These are phyloP conservation scores for Dolichomitus sp. DNA, from an alignment of 2,888 invertebrate species.

Conservation along the genomic window DNA sequence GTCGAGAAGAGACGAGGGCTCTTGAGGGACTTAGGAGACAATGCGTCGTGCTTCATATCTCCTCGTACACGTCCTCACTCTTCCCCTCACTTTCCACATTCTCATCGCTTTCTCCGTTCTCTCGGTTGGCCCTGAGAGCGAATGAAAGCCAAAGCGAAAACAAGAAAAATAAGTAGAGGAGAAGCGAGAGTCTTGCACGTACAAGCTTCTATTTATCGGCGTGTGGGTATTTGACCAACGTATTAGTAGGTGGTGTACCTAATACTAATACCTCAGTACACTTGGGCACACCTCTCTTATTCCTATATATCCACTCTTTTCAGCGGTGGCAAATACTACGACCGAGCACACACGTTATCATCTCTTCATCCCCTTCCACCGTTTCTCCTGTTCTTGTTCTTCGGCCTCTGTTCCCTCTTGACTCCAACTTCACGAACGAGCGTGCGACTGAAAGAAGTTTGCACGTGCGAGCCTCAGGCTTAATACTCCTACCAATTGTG, in stretches of 20 bases:
- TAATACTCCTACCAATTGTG: neutral
- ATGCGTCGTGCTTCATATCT: slow-evolving; percentile 61
- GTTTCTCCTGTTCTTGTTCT: neutral
- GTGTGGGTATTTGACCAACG: slow-evolving; percentile 41
- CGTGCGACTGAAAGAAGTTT: neutral
- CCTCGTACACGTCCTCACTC: slow-evolving; percentile 35
- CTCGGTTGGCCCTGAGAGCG: slow-evolving; percentile 15
- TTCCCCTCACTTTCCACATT: slow-evolving; percentile 8
- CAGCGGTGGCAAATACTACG: slow-evolving; percentile 9
- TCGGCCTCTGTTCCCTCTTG: neutral
- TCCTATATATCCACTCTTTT: neutral
- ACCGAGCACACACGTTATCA: slow-evolving; percentile 12
- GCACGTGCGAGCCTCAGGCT: slow-evolving; percentile 13
- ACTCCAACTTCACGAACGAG: neutral
- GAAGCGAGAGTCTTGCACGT: slow-evolving; percentile 27
- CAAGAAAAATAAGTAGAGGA: neutral
- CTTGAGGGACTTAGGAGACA: slow-evolving; percentile 64
- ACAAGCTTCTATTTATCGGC: slow-evolving; percentile 32
- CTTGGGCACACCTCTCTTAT: slow-evolving; percentile 6
- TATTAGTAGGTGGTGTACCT: slow-evolving; percentile 16
- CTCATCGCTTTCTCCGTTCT: slow-evolving; percentile 42
- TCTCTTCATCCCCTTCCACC: slow-evolving; percentile 1
- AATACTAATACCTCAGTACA: slow-evolving; percentile 34
- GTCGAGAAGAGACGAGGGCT: slow-evolving; percentile 57
- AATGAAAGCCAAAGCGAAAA: slow-evolving; percentile 21